Evolutionary conservation across 2,888 invertebrate species (phyloP).

Genomic region (Rhimphoctona megacephalus): DNA sequence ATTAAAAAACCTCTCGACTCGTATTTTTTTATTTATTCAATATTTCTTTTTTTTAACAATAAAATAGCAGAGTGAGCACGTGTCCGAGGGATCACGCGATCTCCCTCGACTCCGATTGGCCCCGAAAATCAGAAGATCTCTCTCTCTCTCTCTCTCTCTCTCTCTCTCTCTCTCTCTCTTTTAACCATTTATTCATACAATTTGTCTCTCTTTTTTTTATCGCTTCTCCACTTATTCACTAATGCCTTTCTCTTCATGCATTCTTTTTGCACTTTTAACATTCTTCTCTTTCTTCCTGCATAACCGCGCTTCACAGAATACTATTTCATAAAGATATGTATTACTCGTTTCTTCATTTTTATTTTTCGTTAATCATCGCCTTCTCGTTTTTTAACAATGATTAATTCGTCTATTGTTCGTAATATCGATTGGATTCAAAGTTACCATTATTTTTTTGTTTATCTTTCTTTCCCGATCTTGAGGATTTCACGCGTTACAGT

Average conservation of each 20-base stretch:
- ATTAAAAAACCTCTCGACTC: conserved; percentile 65
- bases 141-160: conserved; percentile 38
- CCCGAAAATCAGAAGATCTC: conserved; percentile 80
- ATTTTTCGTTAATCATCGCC: conserved; percentile 15
- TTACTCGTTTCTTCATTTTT: conserved; percentile 64
- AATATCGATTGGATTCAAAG: conserved; percentile 66
- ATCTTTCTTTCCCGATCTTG: not conserved
- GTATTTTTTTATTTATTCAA: conserved; percentile 50
- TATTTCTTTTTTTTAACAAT: conserved; percentile 55
- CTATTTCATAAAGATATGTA: conserved; percentile 72
- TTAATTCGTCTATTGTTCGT: conserved; percentile 68
- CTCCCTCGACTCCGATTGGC: conserved; percentile 79
- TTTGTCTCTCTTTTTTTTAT: conserved; percentile 39
- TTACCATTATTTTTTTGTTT: conserved; percentile 45
- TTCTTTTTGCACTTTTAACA: conserved; percentile 46
- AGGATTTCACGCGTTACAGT: not conserved
- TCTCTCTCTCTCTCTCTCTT: conserved; percentile 45
- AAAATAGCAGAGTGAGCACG: conserved; percentile 67
- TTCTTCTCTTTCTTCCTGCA: conserved; percentile 41
- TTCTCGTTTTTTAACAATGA: conserved; percentile 62
- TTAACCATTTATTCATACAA: conserved; percentile 60
- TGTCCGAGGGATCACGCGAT: conserved; percentile 62
- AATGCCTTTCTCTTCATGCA: conserved; percentile 44
- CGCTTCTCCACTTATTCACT: conserved; percentile 42
- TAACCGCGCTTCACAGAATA: conserved; percentile 49